Conservation (phyloP, 2,797 vertebrate species). For the Ibycter americanus region DNA sequence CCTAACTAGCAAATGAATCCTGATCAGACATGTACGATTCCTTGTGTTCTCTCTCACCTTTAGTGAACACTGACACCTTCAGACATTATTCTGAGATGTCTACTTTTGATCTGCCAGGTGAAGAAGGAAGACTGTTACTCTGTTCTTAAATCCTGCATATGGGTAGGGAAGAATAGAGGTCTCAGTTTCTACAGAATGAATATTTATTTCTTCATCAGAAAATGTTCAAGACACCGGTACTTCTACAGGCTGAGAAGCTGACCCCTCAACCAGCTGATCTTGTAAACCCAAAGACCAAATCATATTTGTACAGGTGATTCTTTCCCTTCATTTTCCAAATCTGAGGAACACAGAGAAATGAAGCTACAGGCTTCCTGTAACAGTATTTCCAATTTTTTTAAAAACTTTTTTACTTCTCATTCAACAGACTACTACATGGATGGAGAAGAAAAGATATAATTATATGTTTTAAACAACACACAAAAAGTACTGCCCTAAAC, state of each 20-base stretch:
- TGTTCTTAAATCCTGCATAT: not conserved
- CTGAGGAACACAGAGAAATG: not conserved
- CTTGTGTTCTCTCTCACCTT: conserved; percentile 6
- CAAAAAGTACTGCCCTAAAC: not conserved
- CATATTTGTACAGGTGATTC: not conserved
- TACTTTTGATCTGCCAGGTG: not conserved
- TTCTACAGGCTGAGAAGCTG: not conserved
- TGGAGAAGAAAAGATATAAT: not conserved
- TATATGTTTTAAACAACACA: not conserved
- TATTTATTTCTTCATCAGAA: not conserved
- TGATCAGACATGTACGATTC: conserved; percentile 38
- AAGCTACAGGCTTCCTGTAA: not conserved
- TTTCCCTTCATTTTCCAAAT: not conserved
- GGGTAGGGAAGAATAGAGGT: not conserved
- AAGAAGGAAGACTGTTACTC: not conserved
- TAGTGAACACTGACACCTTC: conserved; percentile 54
- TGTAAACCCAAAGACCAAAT: not conserved
- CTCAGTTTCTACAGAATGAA: not conserved
- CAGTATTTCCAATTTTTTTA: not conserved
- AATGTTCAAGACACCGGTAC: not conserved
- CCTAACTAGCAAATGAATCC: conserved; percentile 52
- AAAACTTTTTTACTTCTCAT: not conserved
- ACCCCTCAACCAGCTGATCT: not conserved
- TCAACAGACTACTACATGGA: not conserved
- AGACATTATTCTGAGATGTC: not conserved